A percentile compares a stretch with the other conserved stretches of the same genome.
Evolutionary conservation across 92 coral and sea anemone genomes (phyloP).

Genomic region (Epizoanthus rinbou): DNA sequence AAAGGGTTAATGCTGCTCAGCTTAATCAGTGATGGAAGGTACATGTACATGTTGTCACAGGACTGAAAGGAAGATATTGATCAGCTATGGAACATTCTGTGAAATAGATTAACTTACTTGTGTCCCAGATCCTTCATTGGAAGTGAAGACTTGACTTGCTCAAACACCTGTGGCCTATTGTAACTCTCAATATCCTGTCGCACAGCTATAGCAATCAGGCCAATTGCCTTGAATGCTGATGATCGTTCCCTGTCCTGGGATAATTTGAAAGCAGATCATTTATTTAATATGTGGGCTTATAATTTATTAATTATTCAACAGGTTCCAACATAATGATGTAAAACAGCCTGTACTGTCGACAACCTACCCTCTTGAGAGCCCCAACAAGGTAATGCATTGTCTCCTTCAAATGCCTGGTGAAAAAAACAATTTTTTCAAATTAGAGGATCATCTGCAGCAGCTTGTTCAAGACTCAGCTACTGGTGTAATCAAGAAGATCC

Average conservation of each 20-base stretch:
- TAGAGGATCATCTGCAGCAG: background rate
- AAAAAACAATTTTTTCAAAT: background rate
- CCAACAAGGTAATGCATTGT: slow-evolving; percentile 82
- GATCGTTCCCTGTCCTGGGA: slow-evolving; percentile 93
- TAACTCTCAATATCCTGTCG: slow-evolving; percentile 84
- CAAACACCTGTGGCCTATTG: slow-evolving; percentile 76
- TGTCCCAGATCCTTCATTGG: slow-evolving; percentile 98
- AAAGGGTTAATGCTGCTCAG: no score
- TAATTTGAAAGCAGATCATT: background rate
- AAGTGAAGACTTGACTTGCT: slow-evolving; percentile 81
- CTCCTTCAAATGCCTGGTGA: slow-evolving; percentile 81
- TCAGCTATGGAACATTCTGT: no score
- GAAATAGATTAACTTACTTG: slow-evolving; percentile 58
- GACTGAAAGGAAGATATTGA: no score
- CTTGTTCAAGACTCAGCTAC: no score
- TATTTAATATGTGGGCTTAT: background rate
- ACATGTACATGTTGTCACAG: no score
- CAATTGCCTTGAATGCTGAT: slow-evolving; percentile 95
- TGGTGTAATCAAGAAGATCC: no score
- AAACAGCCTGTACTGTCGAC: background rate
- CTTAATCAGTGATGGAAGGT: no score
- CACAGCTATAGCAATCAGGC: slow-evolving; percentile 95
- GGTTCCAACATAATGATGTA: no score
- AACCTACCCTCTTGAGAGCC: slow-evolving; percentile 83
- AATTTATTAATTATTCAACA: background rate